These are phyloP conservation scores for Anastrepha ludens DNA, from an alignment of 1,140 invertebrate genomes.

Conservation along the genomic window DNA sequence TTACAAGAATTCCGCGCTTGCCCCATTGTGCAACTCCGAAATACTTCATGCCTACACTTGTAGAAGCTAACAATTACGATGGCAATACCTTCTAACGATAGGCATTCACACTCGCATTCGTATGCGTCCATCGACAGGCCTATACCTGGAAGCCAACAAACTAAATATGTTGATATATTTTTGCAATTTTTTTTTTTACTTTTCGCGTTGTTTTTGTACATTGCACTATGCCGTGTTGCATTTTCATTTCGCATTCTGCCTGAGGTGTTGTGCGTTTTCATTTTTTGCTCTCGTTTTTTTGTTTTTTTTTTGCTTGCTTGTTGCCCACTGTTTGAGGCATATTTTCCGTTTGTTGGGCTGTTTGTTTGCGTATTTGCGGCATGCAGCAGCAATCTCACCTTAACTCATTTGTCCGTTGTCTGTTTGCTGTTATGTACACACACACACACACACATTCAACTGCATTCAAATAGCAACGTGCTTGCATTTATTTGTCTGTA, in stretches of 20 bases:
- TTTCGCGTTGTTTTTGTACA: background rate
- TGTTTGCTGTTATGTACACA: background rate
- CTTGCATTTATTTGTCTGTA: slow-evolving; percentile 25
- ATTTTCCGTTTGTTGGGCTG: slow-evolving; percentile 34
- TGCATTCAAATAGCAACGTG: background rate
- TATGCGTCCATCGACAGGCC: background rate
- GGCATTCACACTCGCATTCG: background rate
- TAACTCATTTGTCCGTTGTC: slow-evolving; percentile 25
- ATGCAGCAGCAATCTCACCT: slow-evolving; percentile 36
- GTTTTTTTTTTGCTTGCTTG: background rate
- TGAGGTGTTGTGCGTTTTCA: slow-evolving; percentile 46
- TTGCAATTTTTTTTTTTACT: background rate
- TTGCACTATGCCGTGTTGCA: slow-evolving; percentile 22
- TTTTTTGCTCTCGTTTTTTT: slow-evolving; percentile 14
- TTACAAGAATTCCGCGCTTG: no score
- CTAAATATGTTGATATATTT: slow-evolving; percentile 36
- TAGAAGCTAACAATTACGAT: background rate
- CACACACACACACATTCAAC: background rate
- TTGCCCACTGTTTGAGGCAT: slow-evolving; percentile 35
- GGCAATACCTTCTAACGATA: slow-evolving; percentile 28
- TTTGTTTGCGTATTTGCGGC: slow-evolving; percentile 35
- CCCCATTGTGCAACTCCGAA: background rate
- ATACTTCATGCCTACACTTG: background rate
- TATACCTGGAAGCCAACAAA: slow-evolving; percentile 1
- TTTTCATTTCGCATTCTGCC: slow-evolving; percentile 41